Percentiles rank a stretch among this genome's conserved stretches.
Conservation (phyloP, 2,888 invertebrate genomes). For the Rotaria macrura region DNA sequence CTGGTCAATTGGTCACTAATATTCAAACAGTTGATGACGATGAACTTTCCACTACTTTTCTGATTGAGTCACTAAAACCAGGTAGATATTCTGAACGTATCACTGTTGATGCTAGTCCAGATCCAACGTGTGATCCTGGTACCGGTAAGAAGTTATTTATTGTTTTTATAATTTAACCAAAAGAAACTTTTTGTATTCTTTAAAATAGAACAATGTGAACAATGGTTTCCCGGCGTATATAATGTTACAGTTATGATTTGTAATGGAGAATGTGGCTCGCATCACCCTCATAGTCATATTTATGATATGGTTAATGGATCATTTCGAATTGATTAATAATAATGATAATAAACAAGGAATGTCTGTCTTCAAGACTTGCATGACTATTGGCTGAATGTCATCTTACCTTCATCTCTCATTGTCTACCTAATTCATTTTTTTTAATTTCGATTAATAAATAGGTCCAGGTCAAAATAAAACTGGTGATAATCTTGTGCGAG, state of each 20-base stretch:
- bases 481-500: too few species aligned
- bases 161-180: too few species aligned
- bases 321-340: slow-evolving; percentile 34
- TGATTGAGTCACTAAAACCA: slow-evolving; percentile 38
- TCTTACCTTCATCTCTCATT: too few species aligned
- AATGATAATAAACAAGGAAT: too few species aligned
- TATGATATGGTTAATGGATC: slow-evolving; percentile 38
- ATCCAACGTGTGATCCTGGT: slow-evolving; percentile 42
- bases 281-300: slow-evolving; percentile 41
- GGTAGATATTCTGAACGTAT: slow-evolving; percentile 39
- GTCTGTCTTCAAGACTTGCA: too few species aligned
- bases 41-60: slow-evolving; percentile 39
- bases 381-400: too few species aligned
- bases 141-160: slow-evolving; percentile 36
- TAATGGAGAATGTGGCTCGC: slow-evolving; percentile 43
- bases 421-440: too few species aligned
- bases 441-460: too few species aligned
- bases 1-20: slow-evolving; percentile 39
- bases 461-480: too few species aligned
- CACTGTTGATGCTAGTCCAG: slow-evolving; percentile 39
- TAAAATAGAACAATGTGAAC: slow-evolving; percentile 39
- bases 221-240: slow-evolving; percentile 42
- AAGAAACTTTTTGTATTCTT: not conserved
- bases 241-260: slow-evolving; percentile 41
- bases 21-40: slow-evolving; percentile 40